These are phyloP conservation scores for Amphiprion clarkii DNA, from an alignment of 2,797 vertebrate species.

Conservation along the genomic window DNA sequence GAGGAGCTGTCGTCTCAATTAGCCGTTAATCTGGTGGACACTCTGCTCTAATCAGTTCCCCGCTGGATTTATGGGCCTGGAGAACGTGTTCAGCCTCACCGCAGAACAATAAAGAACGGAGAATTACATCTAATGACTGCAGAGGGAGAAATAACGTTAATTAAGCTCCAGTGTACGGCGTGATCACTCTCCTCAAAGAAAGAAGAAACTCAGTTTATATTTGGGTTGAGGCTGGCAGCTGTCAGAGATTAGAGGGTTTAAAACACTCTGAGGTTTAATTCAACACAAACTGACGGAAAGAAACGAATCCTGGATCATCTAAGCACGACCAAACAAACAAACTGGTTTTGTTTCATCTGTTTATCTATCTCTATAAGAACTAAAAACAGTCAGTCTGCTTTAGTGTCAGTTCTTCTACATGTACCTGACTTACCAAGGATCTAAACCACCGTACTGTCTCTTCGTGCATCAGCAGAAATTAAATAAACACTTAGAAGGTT, in stretches of 20 bases:
- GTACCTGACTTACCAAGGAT: too few relatives aligned
- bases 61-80: conserved; percentile 39
- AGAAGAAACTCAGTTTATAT: conserved; percentile 12
- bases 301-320: background rate
- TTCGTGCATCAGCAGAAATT: too few relatives aligned
- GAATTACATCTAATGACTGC: conserved; percentile 26
- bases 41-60: conserved; percentile 47
- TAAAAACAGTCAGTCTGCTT: too few relatives aligned
- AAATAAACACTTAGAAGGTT: too few relatives aligned
- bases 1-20: conserved; percentile 42
- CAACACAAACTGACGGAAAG: background rate
- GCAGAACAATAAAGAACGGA: conserved; percentile 34
- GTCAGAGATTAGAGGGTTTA: conserved; percentile 28
- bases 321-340: too few relatives aligned
- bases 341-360: too few relatives aligned
- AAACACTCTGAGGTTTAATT: conserved; percentile 28
- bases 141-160: conserved; percentile 28
- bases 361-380: background rate
- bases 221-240: conserved; percentile 32
- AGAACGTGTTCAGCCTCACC: conserved; percentile 31
- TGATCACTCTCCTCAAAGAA: background rate
- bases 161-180: conserved; percentile 16
- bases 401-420: too few relatives aligned
- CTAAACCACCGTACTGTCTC: too few relatives aligned
- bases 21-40: conserved; percentile 46